Conservation (phyloP, 2,113 vertebrate species). For the Hepsetus odoe region DNA sequence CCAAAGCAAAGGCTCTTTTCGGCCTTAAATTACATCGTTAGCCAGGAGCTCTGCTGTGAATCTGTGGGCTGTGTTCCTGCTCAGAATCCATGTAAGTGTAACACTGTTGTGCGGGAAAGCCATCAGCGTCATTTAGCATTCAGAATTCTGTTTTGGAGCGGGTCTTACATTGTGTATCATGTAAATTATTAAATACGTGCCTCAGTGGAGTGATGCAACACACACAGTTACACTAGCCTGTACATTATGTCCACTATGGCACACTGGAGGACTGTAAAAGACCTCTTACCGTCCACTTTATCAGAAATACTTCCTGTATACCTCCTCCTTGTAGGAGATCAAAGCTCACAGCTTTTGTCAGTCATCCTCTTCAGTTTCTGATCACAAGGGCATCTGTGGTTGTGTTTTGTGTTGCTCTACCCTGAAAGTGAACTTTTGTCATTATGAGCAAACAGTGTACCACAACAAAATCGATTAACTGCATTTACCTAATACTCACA, state of each 20-base stretch:
- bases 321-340: no score
- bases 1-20: not conserved
- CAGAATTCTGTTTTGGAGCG: not conserved
- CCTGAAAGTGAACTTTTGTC: no score
- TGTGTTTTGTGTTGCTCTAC: no score
- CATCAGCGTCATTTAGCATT: slow-evolving; percentile 11
- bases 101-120: not conserved
- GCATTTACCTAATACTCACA: no score
- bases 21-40: not conserved
- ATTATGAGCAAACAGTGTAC: no score
- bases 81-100: slow-evolving; percentile 20
- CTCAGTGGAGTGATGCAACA: not conserved
- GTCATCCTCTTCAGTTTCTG: no score
- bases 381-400: no score
- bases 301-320: not conserved
- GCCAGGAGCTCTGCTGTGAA: slow-evolving; percentile 1
- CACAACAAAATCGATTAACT: no score
- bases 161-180: not conserved
- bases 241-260: slow-evolving; percentile 8
- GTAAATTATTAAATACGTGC: slow-evolving; percentile 5
- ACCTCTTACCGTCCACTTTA: not conserved
- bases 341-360: no score
- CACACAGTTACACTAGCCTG: slow-evolving; percentile 8
- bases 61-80: slow-evolving; percentile 15
- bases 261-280: not conserved